A percentile compares a stretch with the other conserved stretches of the same genome.
Evolutionary conservation across 2,113 vertebrate species (phyloP).

Genomic region (Alces alces): DNA sequence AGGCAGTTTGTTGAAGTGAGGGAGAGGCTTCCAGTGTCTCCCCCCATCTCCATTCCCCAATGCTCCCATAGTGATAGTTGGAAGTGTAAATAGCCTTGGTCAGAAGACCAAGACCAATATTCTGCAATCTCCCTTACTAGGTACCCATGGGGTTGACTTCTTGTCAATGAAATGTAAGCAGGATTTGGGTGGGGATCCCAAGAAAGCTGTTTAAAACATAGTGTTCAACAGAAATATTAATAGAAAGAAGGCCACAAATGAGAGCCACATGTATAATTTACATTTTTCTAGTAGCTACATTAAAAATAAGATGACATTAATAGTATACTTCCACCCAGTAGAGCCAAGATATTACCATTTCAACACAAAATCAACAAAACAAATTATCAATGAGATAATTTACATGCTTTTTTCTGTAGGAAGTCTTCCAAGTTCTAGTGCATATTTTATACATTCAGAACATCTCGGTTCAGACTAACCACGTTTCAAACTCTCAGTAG

Average conservation of each 20-base stretch:
- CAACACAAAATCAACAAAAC: not conserved
- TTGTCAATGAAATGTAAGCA: not conserved
- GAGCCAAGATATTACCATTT: not conserved
- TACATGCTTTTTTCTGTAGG: not conserved
- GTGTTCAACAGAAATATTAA: not conserved
- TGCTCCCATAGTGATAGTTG: not conserved
- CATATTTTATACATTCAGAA: not conserved
- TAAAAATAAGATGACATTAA: not conserved
- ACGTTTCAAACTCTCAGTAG: not conserved
- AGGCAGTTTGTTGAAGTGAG: not conserved
- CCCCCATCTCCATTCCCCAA: not conserved
- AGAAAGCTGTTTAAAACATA: not conserved
- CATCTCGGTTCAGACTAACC: not conserved
- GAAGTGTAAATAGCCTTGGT: not conserved
- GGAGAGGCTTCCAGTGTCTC: not conserved
- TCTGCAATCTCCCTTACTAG: not conserved
- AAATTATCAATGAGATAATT: not conserved
- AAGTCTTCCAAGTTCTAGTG: not conserved
- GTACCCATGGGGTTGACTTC: not conserved
- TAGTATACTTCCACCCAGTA: not conserved
- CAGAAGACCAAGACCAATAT: not conserved
- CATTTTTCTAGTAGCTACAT: not conserved
- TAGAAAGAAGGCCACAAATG: not conserved
- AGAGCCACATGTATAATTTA: not conserved
- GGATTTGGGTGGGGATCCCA: not conserved